Conservation (phyloP, 2,888 invertebrate species). For the Heliconius charithonia region DNA sequence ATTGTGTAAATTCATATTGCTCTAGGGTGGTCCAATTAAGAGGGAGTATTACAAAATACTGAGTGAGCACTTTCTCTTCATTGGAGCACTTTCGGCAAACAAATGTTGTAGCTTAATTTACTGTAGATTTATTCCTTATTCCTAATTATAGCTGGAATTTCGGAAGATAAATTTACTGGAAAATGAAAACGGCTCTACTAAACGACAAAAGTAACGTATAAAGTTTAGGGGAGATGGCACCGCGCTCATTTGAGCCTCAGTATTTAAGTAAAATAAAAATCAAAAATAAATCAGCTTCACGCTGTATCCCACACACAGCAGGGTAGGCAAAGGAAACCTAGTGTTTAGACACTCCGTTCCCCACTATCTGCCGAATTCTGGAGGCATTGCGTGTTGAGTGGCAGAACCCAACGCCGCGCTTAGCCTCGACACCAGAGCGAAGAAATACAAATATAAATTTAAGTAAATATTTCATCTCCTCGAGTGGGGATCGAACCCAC, state of each 20-base stretch:
- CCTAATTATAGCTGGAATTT: constrained; percentile 44
- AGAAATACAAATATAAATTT: too few relatives aligned
- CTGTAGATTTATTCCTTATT: constrained; percentile 40
- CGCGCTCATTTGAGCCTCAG: constrained; percentile 53
- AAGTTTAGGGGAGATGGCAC: constrained; percentile 49
- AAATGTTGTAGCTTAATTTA: constrained; percentile 40
- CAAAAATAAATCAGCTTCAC: too few relatives aligned
- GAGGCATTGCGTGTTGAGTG: too few relatives aligned
- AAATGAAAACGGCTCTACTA: constrained; percentile 43
- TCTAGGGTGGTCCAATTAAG: constrained; percentile 33
- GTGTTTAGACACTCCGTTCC: too few relatives aligned
- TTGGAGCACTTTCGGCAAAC: constrained; percentile 23
- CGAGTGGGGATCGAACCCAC: too few relatives aligned
- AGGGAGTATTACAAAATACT: constrained; percentile 30
- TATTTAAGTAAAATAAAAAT: too few relatives aligned
- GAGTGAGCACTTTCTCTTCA: constrained; percentile 30
- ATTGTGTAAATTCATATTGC: constrained; percentile 31
- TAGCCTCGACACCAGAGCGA: too few relatives aligned
- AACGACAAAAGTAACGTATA: constrained; percentile 44
- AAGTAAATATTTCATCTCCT: too few relatives aligned
- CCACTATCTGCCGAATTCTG: too few relatives aligned
- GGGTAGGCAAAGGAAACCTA: too few relatives aligned
- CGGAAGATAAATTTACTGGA: constrained; percentile 44
- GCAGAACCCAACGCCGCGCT: too few relatives aligned
- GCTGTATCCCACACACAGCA: too few relatives aligned